Evolutionary conservation across 2,797 vertebrate species (phyloP), one percentile per base, ranked within the genome.

Genomic region (Kryptopterus vitreolus): DNA sequence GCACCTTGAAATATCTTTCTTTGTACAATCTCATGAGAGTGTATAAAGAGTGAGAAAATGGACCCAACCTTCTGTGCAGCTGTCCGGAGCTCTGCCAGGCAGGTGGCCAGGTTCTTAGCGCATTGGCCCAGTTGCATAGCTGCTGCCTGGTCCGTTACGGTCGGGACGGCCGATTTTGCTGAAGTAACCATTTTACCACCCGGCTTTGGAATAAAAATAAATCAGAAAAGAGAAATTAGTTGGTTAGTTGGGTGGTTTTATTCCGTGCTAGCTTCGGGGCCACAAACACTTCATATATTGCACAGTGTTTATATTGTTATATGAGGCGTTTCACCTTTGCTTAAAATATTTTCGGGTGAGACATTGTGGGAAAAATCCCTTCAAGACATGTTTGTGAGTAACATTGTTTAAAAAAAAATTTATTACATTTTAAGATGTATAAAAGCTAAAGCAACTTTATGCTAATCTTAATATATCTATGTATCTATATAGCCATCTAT

Each of bases 81-180:
- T 0, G 96, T 98, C 53, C 98, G 89, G 0, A 99, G 94, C 88
- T 99, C 98, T 0, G 97, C 97, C 84, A 99, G 88, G 89, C 97
- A 98, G 89, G 97, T 99, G 35, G 98, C 98, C 62, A 99, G 94
- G 83, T 99, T 99, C 89, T 99, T 99, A 69, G 97, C 97, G 87
- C 98, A 99, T 73, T 99, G 97, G 84, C 98, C 96, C 80, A 99
- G 91, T 87, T 99, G 98, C 97, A 99, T 99, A 29, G 96, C 97
- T 20, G 98, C 97, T 12, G 98, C 97, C 89, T 99, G 98, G 82
- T 99, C 97, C 3, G 95, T 92, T 86, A 99, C 98, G 0, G 98
- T 99, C 0, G 98, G 98, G 70, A 99, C 96, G 0, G 98, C 96
- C 0, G 98, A 97, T 90, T 99, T 99, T 62, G 97, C 96, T 2